phyloP scores from a whole-genome alignment of 2,888 invertebrate genomes.

The Platycnemis pennipes region DNA sequence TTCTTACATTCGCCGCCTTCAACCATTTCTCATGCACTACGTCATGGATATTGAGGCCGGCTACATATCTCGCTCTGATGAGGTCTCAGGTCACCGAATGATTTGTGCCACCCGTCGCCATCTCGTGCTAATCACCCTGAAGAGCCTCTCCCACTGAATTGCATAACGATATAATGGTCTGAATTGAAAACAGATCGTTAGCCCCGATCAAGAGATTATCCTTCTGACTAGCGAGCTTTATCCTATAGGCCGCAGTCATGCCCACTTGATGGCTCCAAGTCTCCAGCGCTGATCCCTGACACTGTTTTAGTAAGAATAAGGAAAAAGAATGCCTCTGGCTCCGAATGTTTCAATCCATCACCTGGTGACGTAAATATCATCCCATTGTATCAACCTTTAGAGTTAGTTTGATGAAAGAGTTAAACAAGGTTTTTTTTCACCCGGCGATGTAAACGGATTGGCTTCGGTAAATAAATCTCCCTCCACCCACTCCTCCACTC shows the following conservation, averaged over 20 bases:
- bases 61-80: slow-evolving; percentile 5
- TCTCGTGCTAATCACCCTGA: slow-evolving; percentile 20
- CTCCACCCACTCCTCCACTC: neutral
- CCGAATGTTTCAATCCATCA: neutral
- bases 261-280: neutral
- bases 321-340: neutral
- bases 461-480: neutral
- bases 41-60: slow-evolving; percentile 40
- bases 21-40: slow-evolving; percentile 21
- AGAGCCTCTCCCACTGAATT: slow-evolving; percentile 28
- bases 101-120: neutral
- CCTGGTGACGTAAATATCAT: neutral
- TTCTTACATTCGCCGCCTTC: neutral
- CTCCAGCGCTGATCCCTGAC: neutral
- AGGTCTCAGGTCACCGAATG: neutral
- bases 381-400: neutral
- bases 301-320: neutral
- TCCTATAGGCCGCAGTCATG: neutral
- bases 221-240: neutral
- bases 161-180: slow-evolving; percentile 33
- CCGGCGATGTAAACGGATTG: neutral
- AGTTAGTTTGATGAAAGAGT: neutral
- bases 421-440: neutral
- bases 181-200: neutral
- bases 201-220: neutral